Base-by-base conservation (phyloP, 2,113 vertebrate genomes). In the Pleuronectes platessa region DNA sequence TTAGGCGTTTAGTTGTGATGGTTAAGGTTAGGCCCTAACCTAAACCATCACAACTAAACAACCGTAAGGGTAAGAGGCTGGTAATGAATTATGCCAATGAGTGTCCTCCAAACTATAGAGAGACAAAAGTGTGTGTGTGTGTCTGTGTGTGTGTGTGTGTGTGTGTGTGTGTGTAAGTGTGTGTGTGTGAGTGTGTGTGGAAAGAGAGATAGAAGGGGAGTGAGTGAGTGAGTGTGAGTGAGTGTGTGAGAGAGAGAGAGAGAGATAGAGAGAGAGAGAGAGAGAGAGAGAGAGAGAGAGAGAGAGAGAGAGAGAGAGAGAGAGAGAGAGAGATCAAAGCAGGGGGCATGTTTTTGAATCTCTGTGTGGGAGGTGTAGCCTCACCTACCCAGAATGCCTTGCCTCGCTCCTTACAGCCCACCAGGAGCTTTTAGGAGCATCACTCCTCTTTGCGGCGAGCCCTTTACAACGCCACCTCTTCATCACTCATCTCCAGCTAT, bases 371-470 rank as follows among this genome's bases (percentile, higher is more conserved):
- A 90, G 87, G 83, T 85, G 84, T 74, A 86, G 82, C 82, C 86
- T 89, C 89, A 90, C 89, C 85, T 91, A 91, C 91, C 90, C 92
- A 92, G 78, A 88, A 91, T 93, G 85, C 91, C 61, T 91, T 88
- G 87, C 88, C 79, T 90, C 58, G 20, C 82, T 89, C 79, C 86
- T 85, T 58, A 20, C 85, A 84, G 71, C 89, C 87, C 88, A 89
- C 89, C 88, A 82, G 84, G 79, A 35, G 59, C 68, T 90, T 89
- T 86, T 71, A 66, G 81, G 78, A 80, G 81, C 81, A 79, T 87
- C 84, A 63, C 76, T 78, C 85, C 75, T 76, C 81, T 83, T 76
- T 76, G 63, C 69, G 76, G 75, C 59, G 31, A 68, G 61, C 35
- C 5, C 61, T 35, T 86, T 79, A 42, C 35, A n/a, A 49, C 81